Base-by-base conservation (phyloP, 2,888 invertebrate genomes). In the Schrankia costaestrigalis region DNA sequence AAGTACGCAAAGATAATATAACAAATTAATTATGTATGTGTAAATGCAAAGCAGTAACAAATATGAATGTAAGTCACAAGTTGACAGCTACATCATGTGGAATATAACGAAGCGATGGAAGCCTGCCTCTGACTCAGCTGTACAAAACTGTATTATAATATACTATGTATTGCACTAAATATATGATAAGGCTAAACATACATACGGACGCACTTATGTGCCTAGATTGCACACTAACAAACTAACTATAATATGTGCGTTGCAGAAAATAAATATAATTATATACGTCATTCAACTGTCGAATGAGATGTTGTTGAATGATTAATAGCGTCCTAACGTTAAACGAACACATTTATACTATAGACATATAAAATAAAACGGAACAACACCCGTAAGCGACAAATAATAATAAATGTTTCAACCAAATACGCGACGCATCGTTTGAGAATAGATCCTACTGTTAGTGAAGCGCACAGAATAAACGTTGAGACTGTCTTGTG, bases 271-370 rank as follows among this genome's bases (percentile, higher is more conserved):
- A 31, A 19, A 17, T 26, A 30, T 10, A 18, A 13, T 11, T 19
- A 22, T 14, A 18, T 13, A 11, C 24, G 21, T 11, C 28, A 19
- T 31, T 21, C 55, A 43, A 41, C 38, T 17, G 23, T 24, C 26
- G 5, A 22, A 31, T 37, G 56, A 51, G 56, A 55, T 26, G 28
- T 8, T 29, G 31, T 32, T 28, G 35, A 42, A 35, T 26, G 41
- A 30, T 22, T 14, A 23, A 19, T 33, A 29, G 11, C 10, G 35
- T 27, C 34, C 10, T 10, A 15, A 10, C 19, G 11, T 27, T 25
- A 25, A 9, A 21, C 33, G n/a, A 35, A n/a, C 18, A 25, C 12
- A 23, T 18, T 24, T n/a, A 41, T 15, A 28, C 3, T 28, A 22
- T 45, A 34, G 22, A 40, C 22, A 37, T 40, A n/a, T 32, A 34